Conservation (phyloP, 2,113 vertebrate genomes). For the Phrynocephalus versicolor region DNA sequence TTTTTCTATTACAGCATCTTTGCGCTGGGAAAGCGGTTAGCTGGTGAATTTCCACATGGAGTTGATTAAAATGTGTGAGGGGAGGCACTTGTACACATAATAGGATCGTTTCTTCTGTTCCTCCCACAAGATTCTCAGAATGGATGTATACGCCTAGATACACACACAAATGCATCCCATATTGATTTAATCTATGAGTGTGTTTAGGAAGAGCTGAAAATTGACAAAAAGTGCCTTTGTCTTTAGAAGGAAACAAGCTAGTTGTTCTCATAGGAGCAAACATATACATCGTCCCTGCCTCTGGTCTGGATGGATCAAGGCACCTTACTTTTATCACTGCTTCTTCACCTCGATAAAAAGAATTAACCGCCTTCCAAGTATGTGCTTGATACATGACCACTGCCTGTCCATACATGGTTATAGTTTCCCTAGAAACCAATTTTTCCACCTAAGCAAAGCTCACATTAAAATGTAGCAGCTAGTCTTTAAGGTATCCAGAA, state of each 20-base stretch:
- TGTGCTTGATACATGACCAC: background rate
- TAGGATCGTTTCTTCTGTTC: background rate
- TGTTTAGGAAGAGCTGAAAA: no score
- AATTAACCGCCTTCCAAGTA: no score
- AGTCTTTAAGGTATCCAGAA: no score
- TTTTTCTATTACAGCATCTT: background rate
- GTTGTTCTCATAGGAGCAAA: background rate
- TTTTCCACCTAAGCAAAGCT: no score
- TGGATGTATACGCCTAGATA: no score
- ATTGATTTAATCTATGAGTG: background rate
- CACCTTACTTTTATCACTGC: background rate
- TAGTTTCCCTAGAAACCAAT: no score
- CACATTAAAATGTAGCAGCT: no score
- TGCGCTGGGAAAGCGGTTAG: background rate
- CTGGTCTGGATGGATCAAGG: no score
- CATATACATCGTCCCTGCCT: no score
- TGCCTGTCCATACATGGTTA: no score
- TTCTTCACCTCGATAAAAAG: background rate
- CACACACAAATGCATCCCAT: background rate
- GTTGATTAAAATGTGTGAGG: background rate
- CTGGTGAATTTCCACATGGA: background rate
- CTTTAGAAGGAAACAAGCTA: background rate
- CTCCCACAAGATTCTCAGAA: background rate
- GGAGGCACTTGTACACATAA: background rate
- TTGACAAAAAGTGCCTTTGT: background rate